Base-by-base conservation (phyloP, 2,797 vertebrate species). In the Lacerta agilis region DNA sequence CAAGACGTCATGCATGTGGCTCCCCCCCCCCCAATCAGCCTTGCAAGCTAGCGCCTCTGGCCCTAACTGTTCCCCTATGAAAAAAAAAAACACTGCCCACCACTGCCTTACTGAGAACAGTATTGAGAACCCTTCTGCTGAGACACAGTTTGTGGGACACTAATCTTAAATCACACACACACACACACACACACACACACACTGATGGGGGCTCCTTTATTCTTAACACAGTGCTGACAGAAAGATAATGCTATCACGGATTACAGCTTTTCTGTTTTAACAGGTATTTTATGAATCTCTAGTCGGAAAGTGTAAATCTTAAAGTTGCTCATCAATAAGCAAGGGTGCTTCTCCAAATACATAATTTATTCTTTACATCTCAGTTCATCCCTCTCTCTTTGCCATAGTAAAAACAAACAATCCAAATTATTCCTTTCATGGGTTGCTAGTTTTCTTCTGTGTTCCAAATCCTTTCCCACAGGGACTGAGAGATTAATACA, bases 401-500 rank as follows among this genome's bases (percentile, higher is more conserved):
- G 15, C 61, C 25, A 4, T 36, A n/a, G n/a, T 29, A 49, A 92
- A 90, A 89, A 55, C 83, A 90, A 92, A 88, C 87, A 69, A 88
- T 83, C 3, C 89, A 83, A 91, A 87, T 91, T 87, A 87, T 94
- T 58, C 83, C 90, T 94, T 93, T 83, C 79, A 91, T 79, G 86
- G 20, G 76, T 69, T 86, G 83, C 45, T 87, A 85, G 49, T 90
- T 93, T 91, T 94, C 90, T 93, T 90, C 61, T 90, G 90, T 49
- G 78, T 85, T 93, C 73, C 94, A 83, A 91, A 92, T 87, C 93
- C 82, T 73, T 92, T 86, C 64, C 87, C 81, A n/a, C 76, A 58
- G 84, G 92, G 85, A 75, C 77, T 3, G 45, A 91, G 43, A 91
- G 78, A 89, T 87, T 72, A 87, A 92, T 71, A 84, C 83, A 83